Conservation (phyloP, 2,888 invertebrate genomes). For the Cheilosia impressa region DNA sequence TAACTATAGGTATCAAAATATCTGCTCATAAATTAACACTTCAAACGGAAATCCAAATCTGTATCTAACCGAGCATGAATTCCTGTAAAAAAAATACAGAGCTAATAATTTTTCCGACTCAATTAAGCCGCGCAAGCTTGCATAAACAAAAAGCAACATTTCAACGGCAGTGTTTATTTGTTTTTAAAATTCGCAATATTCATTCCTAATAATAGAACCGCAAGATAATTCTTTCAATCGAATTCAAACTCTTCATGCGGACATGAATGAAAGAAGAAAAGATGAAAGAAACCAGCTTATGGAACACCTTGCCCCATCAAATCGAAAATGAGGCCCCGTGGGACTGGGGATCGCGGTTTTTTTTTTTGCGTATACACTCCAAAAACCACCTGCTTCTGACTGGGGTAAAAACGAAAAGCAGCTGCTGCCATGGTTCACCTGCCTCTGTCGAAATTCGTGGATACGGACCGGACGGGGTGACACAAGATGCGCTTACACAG, state of each 20-base stretch:
- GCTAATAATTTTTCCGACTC: conserved; percentile 9
- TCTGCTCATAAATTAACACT: neutral
- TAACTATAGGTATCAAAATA: no score
- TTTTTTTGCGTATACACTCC: neutral
- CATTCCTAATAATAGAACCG: neutral
- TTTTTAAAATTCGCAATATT: conserved; percentile 6
- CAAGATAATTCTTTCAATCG: conserved; percentile 8
- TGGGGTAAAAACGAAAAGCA: conserved; percentile 29
- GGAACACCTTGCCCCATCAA: conserved; percentile 34
- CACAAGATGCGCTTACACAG: conserved; percentile 39
- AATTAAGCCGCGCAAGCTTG: conserved; percentile 1
- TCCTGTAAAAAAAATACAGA: conserved; percentile 10
- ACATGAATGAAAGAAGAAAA: neutral
- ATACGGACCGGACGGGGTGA: conserved; percentile 20
- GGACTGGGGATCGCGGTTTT: conserved; percentile 26
- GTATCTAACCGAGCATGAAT: neutral
- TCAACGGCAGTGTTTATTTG: neutral
- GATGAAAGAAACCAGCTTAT: conserved; percentile 29
- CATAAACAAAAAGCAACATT: neutral
- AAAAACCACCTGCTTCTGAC: conserved; percentile 40
- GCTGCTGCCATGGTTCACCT: conserved; percentile 55
- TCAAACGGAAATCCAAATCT: neutral
- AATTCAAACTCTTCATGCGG: conserved; percentile 13
- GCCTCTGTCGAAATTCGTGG: conserved; percentile 40
- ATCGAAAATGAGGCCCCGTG: conserved; percentile 5